Conservation (phyloP, 2,113 vertebrate species). For the Uropsilus gracilis region DNA sequence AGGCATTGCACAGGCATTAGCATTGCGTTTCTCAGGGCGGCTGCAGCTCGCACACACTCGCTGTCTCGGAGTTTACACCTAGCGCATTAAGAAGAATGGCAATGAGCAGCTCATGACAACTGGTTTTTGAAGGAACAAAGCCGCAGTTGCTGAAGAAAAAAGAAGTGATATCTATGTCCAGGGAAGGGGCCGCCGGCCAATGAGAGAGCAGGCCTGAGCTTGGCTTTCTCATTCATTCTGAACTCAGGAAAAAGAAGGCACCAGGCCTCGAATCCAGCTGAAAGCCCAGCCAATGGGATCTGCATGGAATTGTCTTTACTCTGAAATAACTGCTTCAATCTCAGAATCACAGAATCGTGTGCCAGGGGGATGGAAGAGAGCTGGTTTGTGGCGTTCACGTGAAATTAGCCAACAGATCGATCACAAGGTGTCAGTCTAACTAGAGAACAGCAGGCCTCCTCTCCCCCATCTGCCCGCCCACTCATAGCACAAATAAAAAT, state of each 20-base stretch:
- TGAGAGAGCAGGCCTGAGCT: constrained; percentile 48
- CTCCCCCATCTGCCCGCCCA: not conserved
- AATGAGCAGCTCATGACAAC: constrained; percentile 83
- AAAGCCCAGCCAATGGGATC: constrained; percentile 65
- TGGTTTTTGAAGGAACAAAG: constrained; percentile 81
- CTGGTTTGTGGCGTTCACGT: constrained; percentile 7
- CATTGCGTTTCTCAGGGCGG: constrained; percentile 72
- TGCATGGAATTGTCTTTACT: constrained; percentile 66
- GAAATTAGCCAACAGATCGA: constrained; percentile 47
- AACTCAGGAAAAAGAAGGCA: constrained; percentile 68
- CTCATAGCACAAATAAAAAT: constrained; percentile 13
- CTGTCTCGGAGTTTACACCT: constrained; percentile 79
- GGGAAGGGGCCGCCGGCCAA: constrained; percentile 80
- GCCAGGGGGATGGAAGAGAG: not conserved
- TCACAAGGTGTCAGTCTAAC: constrained; percentile 18
- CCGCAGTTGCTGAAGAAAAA: constrained; percentile 69
- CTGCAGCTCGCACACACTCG: constrained; percentile 76
- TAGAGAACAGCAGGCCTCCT: not conserved
- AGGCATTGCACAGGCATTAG: constrained; percentile 58
- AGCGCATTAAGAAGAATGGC: constrained; percentile 84
- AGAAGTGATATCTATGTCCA: constrained; percentile 82
- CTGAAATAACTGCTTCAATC: constrained; percentile 72
- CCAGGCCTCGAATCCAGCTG: constrained; percentile 61
- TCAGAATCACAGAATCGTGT: not conserved
- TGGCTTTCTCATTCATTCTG: constrained; percentile 74